Evolutionary conservation across 2,888 invertebrate genomes (phyloP), one percentile per base, ranked within the genome.

Genomic region (Ctena decussata): DNA sequence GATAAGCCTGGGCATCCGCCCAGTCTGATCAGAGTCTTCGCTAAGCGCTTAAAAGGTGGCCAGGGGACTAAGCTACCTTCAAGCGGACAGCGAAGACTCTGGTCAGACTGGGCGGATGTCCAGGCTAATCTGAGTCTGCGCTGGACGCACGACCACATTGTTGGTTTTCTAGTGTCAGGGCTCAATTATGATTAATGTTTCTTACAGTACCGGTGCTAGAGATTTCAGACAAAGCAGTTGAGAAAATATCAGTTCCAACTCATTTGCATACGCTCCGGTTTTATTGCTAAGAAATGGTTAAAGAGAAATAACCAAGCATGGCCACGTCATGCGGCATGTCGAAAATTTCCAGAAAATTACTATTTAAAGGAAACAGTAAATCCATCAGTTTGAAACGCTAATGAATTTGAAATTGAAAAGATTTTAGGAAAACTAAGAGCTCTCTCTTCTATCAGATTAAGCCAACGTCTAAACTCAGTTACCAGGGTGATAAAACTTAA

Each of bases 351-450:
- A 57, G 57, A 57, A 57, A 57, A 57, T 57, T 57, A 27, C 57
- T 27, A 27, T 57, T 57, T 57, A 27, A 57, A 24, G 57, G 57
- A 57, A 57, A 57, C 57, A 24, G 27, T 57, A 57, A 57, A 57
- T 57, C 57, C 57, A 24, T 57, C 57, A 57, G 24, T 57, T 57
- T 12, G 24, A 57, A 27, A 57, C 24, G 57, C n/a, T 27, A 57
- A 57, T 57, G 57, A 24, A 57, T 57, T 57, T 57, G 46, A 57
- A 57, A 57, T 27, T 57, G 57, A 57, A 57, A 57, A 27, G n/a
- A 27, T 27, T 57, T 57, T 57, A 57, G 2, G 57, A 27, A 27
- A 57, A 57, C n/a, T n/a, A 57, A 57, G 57, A 57, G n/a, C 3
- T 27, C 8, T 57, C 57, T 57, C 5, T 57, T 27, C n/a, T 27